Conservation (phyloP, 1,140 invertebrate species). For the Papilio glaucus region DNA sequence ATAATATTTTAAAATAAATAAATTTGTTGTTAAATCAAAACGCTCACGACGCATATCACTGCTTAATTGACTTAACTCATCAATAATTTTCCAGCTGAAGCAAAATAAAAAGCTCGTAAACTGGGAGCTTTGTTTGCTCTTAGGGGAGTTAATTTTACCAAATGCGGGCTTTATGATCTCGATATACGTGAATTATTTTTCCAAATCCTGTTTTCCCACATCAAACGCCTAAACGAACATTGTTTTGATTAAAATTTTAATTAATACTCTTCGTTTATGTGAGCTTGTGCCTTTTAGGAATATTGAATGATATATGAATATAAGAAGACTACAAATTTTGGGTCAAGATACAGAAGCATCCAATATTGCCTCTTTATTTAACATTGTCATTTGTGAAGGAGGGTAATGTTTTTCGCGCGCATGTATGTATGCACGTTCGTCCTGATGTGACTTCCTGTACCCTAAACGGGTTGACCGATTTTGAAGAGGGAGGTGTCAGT, state of each 20-base stretch:
- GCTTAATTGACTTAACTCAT: slow-evolving; percentile 31
- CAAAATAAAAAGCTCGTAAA: slow-evolving; percentile 38
- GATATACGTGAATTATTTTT: slow-evolving; percentile 27
- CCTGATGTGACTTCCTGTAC: too few species aligned
- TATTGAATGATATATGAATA: background rate
- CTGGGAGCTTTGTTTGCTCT: slow-evolving; percentile 32
- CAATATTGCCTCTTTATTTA: too few species aligned
- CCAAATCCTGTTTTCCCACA: slow-evolving; percentile 9
- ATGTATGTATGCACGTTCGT: too few species aligned
- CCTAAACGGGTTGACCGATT: too few species aligned
- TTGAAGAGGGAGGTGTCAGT: too few species aligned
- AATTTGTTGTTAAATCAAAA: slow-evolving; percentile 1
- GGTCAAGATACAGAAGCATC: too few species aligned
- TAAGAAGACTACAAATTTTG: too few species aligned
- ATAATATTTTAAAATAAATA: background rate
- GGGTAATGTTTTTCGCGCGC: too few species aligned
- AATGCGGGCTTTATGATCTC: slow-evolving; percentile 31
- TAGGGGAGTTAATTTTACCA: slow-evolving; percentile 34
- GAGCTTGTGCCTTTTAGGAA: background rate
- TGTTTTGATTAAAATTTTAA: slow-evolving; percentile 19
- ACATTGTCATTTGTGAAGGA: too few species aligned
- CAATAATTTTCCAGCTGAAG: slow-evolving; percentile 34
- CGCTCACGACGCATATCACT: background rate
- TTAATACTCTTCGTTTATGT: background rate
- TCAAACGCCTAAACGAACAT: slow-evolving; percentile 19